phyloP scores from a whole-genome alignment of 2,113 vertebrate genomes.

The Atractosteus spatula region DNA sequence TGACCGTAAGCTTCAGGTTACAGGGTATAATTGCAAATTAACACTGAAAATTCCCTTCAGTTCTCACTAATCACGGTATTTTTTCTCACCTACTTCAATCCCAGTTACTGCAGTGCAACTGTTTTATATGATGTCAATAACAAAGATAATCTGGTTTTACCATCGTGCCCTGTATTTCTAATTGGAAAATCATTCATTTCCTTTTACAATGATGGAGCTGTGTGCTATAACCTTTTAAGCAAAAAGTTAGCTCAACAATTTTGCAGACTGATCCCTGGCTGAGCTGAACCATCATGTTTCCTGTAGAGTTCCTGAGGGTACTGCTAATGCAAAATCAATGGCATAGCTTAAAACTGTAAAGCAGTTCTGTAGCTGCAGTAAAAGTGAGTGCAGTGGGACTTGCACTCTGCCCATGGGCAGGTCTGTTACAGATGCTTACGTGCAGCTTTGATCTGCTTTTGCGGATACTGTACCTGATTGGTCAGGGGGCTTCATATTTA shows the following conservation, averaged over 20 bases:
- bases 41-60: too few relatives aligned
- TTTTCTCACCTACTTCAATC: too few relatives aligned
- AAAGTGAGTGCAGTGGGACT: not conserved
- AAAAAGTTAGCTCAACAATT: constrained; percentile 16
- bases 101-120: not conserved
- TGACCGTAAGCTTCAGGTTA: too few relatives aligned
- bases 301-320: constrained; percentile 21
- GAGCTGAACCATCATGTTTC: constrained; percentile 19
- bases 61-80: too few relatives aligned
- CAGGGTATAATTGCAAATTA: too few relatives aligned
- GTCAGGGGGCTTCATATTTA: not conserved
- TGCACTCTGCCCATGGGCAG: not conserved
- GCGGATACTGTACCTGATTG: not conserved
- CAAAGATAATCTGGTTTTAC: too few relatives aligned
- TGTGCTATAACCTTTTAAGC: not conserved
- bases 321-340: constrained; percentile 34
- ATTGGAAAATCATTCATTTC: not conserved
- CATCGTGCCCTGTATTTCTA: too few relatives aligned
- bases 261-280: constrained; percentile 14
- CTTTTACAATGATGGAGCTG: not conserved
- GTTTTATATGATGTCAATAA: not conserved
- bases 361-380: not conserved
- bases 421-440: not conserved
- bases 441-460: not conserved
- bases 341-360: not conserved